Evolutionary conservation across 2,888 invertebrate species (phyloP), one percentile per base, ranked within the genome.

Genomic region (Agriotes lineatus): DNA sequence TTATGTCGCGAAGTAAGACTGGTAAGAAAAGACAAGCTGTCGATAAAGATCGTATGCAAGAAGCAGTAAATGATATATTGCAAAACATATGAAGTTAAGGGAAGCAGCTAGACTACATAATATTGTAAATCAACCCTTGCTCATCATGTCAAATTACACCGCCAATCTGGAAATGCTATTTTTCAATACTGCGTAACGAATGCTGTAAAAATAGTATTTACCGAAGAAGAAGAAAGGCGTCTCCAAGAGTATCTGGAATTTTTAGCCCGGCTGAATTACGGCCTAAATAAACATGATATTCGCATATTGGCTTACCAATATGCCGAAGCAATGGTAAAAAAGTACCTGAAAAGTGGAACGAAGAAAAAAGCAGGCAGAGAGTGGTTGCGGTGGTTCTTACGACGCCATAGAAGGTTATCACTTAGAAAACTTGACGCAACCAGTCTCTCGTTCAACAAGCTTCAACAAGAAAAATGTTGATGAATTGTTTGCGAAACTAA

Each of bases 381-480:
- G n/a, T n/a, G n/a, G n/a, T n/a, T n/a, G n/a, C n/a, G n/a, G n/a
- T n/a, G n/a, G n/a, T n/a, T n/a, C n/a, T n/a, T n/a, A n/a, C n/a
- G n/a, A n/a, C n/a, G n/a, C n/a, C n/a, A n/a, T n/a, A n/a, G n/a
- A n/a, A n/a, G n/a, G n/a, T n/a, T n/a, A n/a, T n/a, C n/a, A n/a
- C n/a, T n/a, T n/a, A n/a, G n/a, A n/a, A n/a, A n/a, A n/a, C n/a
- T n/a, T n/a, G n/a, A n/a, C n/a, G n/a, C n/a, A n/a, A n/a, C n/a
- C n/a, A n/a, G n/a, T n/a, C n/a, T n/a, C n/a, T n/a, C n/a, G n/a
- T n/a, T n/a, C n/a, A n/a, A n/a, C n/a, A n/a, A n/a, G n/a, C n/a
- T n/a, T n/a, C n/a, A n/a, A n/a, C n/a, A 59, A 80, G 1, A 79
- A 79, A 10, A 84, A 81, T 0, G 81, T 83, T 0, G 79, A 81